Evolutionary conservation across 2,888 invertebrate species (phyloP), one percentile per base, ranked within the genome.

Genomic region (Tenthredo distinguenda): DNA sequence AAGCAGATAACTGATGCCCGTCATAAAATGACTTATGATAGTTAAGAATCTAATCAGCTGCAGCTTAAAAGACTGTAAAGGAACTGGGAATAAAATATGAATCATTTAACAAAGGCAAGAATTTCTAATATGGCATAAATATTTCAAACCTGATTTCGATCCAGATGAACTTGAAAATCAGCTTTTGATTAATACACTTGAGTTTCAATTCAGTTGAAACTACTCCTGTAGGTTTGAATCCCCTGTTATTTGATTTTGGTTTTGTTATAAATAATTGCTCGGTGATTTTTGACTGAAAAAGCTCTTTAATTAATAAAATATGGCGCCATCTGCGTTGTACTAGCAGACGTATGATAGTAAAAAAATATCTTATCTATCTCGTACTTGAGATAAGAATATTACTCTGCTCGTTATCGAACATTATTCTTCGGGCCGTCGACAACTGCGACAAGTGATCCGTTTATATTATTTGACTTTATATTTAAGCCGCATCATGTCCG

Each of bases 381-480:
- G 10, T 74, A 74, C 26, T 62, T 62, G 50, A 50, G 81, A 81
- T 81, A 81, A 81, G 81, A 81, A 81, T 58, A 62, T 34, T 81
- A 81, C 81, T 37, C n/a, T 37, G 40, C 34, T 62, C 18, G 81
- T 18, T 62, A 81, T 40, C 62, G 65, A 81, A 65, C 50, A 65
- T 40, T 81, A 18, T 65, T 81, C 43, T 81, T 58, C 62, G 12
- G 26, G 10, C 40, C 43, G 40, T 40, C n/a, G 40, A 26, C 50
- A 26, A 62, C 21, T 10, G 40, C 62, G 62, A 43, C 37, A 40
- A 62, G 62, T 58, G 31, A 81, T 81, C 40, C 40, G 81, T 55
- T n/a, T 7, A 34, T 55, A 34, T 40, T 6, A 18, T 21, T 55
- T 55, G 3, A 77, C 31, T 77, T 34, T 9, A 55, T 37, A 40